Conservation (phyloP, 2,113 vertebrate species). For the Azemiops feae region DNA sequence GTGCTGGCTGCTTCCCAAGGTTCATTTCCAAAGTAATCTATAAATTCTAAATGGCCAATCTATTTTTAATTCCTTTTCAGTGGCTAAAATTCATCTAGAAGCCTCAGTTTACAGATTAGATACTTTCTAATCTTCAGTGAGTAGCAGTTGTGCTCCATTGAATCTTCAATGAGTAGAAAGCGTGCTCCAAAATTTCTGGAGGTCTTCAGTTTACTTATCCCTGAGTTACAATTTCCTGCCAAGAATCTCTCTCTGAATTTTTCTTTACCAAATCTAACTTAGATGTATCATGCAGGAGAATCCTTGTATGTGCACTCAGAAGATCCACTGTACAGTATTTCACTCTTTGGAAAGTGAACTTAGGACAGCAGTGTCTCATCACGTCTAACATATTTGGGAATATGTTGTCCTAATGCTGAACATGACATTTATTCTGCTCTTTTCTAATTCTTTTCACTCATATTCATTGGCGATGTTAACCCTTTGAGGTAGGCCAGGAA, state of each 20-base stretch:
- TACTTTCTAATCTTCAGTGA: neutral
- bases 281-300: neutral
- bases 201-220: neutral
- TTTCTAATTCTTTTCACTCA: neutral
- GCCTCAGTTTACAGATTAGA: neutral
- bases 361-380: neutral
- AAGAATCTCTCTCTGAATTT: too few relatives aligned
- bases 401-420: neutral
- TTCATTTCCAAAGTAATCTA: neutral
- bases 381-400: neutral
- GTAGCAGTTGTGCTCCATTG: neutral
- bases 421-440: neutral
- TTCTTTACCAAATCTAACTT: neutral
- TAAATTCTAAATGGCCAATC: neutral
- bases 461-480: neutral
- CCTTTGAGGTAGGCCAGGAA: neutral
- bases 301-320: neutral
- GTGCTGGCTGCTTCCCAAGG: neutral
- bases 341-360: neutral
- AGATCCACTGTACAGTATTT: neutral
- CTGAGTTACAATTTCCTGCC: neutral
- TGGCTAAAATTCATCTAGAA: neutral
- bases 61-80: neutral
- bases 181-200: neutral
- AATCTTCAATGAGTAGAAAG: neutral